A percentile compares a stretch with the other conserved stretches of the same genome.
These are phyloP conservation scores for Macrobrachium rosenbergii DNA, from an alignment of 1,140 invertebrate species.

Conservation along the genomic window DNA sequence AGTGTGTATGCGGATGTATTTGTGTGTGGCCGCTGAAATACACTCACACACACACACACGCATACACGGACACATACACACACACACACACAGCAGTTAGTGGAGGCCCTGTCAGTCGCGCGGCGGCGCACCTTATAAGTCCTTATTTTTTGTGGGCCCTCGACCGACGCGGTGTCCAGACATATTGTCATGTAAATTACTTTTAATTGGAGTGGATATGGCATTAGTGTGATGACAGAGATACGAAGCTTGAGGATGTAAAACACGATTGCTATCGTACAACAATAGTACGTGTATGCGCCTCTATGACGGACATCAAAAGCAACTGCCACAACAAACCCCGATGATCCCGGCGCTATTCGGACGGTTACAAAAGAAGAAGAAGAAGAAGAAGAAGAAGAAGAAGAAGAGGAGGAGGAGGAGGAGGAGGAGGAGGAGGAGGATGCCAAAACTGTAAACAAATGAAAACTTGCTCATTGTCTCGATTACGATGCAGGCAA, in stretches of 20 bases:
- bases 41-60: constrained; percentile 1
- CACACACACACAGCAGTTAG: constrained; percentile 11
- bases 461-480: too few relatives aligned
- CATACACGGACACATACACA: background rate
- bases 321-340: background rate
- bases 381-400: too few relatives aligned
- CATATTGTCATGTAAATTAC: constrained; percentile 64
- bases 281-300: constrained; percentile 1
- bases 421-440: background rate
- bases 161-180: constrained; percentile 54
- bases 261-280: constrained; percentile 1
- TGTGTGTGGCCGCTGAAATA: constrained; percentile 7
- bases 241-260: constrained; percentile 33
- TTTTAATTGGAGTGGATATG: constrained; percentile 63
- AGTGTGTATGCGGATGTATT: background rate
- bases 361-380: too few relatives aligned
- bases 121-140: constrained; percentile 48
- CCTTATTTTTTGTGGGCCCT: constrained; percentile 41
- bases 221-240: constrained; percentile 59
- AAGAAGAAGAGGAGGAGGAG: too few relatives aligned
- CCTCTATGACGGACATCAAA: constrained; percentile 2
- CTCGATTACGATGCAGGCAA: too few relatives aligned
- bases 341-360: too few relatives aligned
- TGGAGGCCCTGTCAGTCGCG: background rate
- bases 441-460: background rate